Evolutionary conservation across 1,140 invertebrate species (phyloP), one percentile per base, ranked within the genome.

Genomic region (Zelostemma sp.): DNA sequence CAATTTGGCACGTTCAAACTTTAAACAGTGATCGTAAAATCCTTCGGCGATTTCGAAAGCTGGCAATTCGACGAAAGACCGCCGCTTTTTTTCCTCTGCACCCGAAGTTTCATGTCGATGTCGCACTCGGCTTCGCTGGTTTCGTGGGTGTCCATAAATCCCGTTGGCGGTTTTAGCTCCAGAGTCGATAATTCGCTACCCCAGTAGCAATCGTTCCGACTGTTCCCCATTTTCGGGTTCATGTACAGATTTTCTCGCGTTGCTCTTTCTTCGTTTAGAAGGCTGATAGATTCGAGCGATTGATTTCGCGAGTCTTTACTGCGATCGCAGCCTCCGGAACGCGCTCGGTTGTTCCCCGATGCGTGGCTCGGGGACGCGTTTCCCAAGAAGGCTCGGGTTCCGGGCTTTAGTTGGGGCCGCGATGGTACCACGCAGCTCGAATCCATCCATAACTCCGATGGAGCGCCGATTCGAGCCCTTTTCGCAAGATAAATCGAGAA

Each of bases 41-140:
- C 83, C 53, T 85, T 83, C 47, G 80, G 78, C 60, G 82, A 84
- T 74, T 84, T 84, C 12, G 81, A 84, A 54, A 84, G 77, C 51
- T 82, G 80, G 73, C 64, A 80, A 58, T 79, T 76, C 18, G 76
- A 73, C 41, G 74, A 53, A 14, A 73, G 65, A 8, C 65, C 68
- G 68, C 59, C 54, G 53, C 68, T 73, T 56, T 64, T 73, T 66
- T 79, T 83, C 40, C 76, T 78, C 25, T 83, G 80, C 15, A 85
- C 64, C 59, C 76, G 80, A 2, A 83, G 68, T 61, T 82, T 81
- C 63, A 83, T 79, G 61, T 86, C 83, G 68, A 85, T 84, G 68
- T 86, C 85, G 68, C 85, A 86, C 56, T 86, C 85, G 35, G 84
- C 84, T 59, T 86, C 84, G 72, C 84, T 86, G 41, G 80, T 81